These are phyloP conservation scores for Sula dactylatra DNA, from an alignment of 2,113 vertebrate genomes.

Conservation along the genomic window DNA sequence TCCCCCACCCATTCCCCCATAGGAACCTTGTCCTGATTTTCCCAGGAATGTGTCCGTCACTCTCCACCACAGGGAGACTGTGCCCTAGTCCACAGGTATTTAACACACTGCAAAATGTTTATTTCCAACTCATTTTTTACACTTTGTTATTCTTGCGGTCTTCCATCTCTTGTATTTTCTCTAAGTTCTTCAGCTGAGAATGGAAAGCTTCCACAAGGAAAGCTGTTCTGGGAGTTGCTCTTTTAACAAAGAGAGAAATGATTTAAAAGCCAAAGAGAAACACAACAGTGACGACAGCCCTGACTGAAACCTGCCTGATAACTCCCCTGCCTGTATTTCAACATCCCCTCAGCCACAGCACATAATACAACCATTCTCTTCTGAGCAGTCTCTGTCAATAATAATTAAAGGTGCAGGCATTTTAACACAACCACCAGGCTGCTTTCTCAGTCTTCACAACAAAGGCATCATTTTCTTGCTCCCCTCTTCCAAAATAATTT, in stretches of 20 bases:
- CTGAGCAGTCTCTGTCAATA: background rate
- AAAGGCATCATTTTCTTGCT: constrained; percentile 7
- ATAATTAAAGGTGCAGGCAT: background rate
- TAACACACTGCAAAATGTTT: background rate
- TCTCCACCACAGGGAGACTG: background rate
- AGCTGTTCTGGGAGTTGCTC: background rate
- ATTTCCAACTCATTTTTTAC: background rate
- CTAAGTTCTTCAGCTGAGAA: background rate
- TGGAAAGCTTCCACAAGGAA: background rate
- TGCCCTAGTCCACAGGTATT: background rate
- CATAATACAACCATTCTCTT: constrained; percentile 16
- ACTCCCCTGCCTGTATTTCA: constrained; percentile 55
- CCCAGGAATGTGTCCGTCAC: background rate
- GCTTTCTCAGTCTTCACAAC: background rate
- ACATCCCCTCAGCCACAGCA: background rate
- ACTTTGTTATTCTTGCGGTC: background rate
- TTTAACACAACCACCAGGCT: background rate
- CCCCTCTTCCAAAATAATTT: background rate
- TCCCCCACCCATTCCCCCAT: rapidly evolving
- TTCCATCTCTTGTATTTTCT: background rate
- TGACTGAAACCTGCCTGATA: constrained; percentile 33
- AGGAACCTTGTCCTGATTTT: background rate
- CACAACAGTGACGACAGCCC: background rate
- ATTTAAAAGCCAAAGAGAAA: constrained; percentile 16
- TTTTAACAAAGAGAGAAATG: background rate